phyloP scores from a whole-genome alignment of 2,888 invertebrate species.

The Axea sp. region DNA sequence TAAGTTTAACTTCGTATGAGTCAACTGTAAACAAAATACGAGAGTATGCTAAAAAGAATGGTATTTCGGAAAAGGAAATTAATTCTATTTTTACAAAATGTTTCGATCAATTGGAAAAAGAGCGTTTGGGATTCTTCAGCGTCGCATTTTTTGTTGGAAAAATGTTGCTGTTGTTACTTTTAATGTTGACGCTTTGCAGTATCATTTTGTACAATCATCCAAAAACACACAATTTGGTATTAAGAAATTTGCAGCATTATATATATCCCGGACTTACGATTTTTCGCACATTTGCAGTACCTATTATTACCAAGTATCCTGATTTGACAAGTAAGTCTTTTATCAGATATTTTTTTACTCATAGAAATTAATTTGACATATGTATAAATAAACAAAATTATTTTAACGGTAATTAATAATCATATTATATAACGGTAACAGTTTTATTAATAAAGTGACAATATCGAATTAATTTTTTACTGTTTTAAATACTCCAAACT shows the following conservation, averaged over 20 bases:
- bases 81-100: conserved; percentile 82
- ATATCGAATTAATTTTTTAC: too few relatives aligned
- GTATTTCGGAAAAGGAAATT: conserved; percentile 84
- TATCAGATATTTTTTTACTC: too few relatives aligned
- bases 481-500: too few relatives aligned
- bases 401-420: neutral
- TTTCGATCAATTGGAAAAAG: conserved; percentile 79
- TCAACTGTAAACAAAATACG: conserved; percentile 82
- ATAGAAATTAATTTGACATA: too few relatives aligned
- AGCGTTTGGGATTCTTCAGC: conserved; percentile 63
- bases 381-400: neutral
- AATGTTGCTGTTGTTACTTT: conserved; percentile 69
- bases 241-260: conserved; percentile 88
- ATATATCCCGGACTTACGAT: conserved; percentile 90
- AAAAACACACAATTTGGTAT: conserved; percentile 83
- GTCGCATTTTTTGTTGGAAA: conserved; percentile 53
- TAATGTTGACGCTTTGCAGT: conserved; percentile 77
- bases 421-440: too few relatives aligned
- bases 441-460: too few relatives aligned
- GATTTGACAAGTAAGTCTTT: conserved; percentile 83
- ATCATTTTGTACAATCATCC: conserved; percentile 82
- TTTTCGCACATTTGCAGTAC: conserved; percentile 86
- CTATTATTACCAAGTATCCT: conserved; percentile 87
- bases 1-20: conserved; percentile 62
- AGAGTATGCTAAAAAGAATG: conserved; percentile 82